Base-by-base conservation (phyloP, 1,140 invertebrate species). In the Portunus trituberculatus region DNA sequence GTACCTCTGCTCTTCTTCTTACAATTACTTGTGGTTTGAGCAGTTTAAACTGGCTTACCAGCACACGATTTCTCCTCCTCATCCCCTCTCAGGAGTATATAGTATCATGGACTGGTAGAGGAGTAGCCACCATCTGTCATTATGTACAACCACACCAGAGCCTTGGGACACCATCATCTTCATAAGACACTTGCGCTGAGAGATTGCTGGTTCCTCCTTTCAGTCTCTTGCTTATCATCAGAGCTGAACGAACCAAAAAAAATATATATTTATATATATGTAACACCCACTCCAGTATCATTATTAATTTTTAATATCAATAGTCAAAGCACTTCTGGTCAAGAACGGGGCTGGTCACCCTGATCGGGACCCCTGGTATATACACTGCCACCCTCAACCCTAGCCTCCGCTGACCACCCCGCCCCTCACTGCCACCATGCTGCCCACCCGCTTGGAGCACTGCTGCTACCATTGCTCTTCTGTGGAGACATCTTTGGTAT, bases 291-390 rank as follows among this genome's bases (percentile, higher is more conserved):
- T 76, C 67, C 67, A 76, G 67, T 76, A 76, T 76, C 20, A 76
- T 76, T n/a, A 76, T 76, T n/a, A 76, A 29, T 84, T 92, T 89
- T 90, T 86, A 92, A 84, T 92, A 92, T 84, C 93, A 95, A 95
- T 91, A 95, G 94, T 95, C 94, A 95, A 95, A 95, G 94, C 94
- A 95, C 94, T 95, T 95, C 94, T 95, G 94, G 94, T 95, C 94
- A 92, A 87, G 52, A 95, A 31, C 89, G 59, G 93, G 93, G 93
- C 84, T 52, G 83, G 52, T 93, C 32, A 94, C 93, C 93, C 93
- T 86, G 25, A 59, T 83, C 52, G 94, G 52, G 94, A 86, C 91
- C 94, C 90, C 89, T 95, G 94, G 94, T 95, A 87, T 95, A 90
- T 92, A 83, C 91, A 92, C 91, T 92, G 67, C 16, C 83, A 67